phyloP scores from a whole-genome alignment of 2,888 invertebrate species.

The Drosophila subquinaria region DNA sequence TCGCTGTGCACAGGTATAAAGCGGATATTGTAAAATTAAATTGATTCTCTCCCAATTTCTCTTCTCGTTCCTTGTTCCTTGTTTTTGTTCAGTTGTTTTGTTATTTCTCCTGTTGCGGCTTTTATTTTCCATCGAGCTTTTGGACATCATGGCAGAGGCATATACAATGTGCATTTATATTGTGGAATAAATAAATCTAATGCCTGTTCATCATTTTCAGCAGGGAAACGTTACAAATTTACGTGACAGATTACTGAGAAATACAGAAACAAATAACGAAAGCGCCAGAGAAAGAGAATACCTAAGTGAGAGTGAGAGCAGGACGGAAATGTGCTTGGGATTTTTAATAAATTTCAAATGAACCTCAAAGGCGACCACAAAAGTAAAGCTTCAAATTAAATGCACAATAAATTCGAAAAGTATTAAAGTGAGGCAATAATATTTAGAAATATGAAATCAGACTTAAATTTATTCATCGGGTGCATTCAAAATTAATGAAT shows the following conservation, averaged over 20 bases:
- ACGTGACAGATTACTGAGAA: constrained; percentile 75
- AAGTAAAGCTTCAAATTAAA: constrained; percentile 50
- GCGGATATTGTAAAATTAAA: constrained; percentile 81
- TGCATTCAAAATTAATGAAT: background rate
- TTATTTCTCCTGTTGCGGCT: constrained; percentile 38
- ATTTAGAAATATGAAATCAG: constrained; percentile 1
- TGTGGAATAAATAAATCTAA: constrained; percentile 77
- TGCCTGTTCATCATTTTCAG: constrained; percentile 75
- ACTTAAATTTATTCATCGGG: background rate
- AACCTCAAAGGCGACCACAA: constrained; percentile 44
- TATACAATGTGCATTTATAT: constrained; percentile 65
- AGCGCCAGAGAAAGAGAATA: constrained; percentile 3
- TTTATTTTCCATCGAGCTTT: constrained; percentile 51
- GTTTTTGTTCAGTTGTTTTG: constrained; percentile 18
- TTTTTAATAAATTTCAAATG: constrained; percentile 76
- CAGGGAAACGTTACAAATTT: constrained; percentile 70
- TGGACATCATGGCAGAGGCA: constrained; percentile 66
- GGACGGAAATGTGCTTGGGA: constrained; percentile 27
- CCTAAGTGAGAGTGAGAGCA: constrained; percentile 2
- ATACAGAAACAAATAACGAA: constrained; percentile 14
- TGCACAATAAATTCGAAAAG: constrained; percentile 39
- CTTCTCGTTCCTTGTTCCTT: constrained; percentile 18
- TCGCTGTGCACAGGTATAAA: constrained; percentile 68
- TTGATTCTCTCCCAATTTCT: constrained; percentile 66
- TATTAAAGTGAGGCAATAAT: background rate